Conservation (phyloP, 2,797 vertebrate species). For the Anniella stebbinsi region DNA sequence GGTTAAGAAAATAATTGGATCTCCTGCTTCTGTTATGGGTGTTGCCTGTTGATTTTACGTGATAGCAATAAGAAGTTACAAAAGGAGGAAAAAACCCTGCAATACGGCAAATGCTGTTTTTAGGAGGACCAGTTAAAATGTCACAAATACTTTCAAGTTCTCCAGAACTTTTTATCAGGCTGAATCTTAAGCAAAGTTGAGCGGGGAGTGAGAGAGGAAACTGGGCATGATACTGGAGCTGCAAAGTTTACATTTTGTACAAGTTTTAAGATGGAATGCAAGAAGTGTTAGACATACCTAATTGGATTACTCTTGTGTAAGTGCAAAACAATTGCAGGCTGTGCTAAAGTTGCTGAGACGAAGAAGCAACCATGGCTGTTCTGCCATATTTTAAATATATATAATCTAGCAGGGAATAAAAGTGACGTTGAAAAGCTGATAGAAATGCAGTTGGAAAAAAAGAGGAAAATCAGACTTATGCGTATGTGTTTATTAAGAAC, state of each 20-base stretch:
- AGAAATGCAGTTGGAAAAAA: no score
- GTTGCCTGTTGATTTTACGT: no score
- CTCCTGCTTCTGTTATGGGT: no score
- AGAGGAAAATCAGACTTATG: no score
- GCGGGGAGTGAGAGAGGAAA: not conserved
- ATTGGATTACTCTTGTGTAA: not conserved
- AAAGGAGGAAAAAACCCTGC: no score
- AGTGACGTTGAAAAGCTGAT: no score
- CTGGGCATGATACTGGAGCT: not conserved
- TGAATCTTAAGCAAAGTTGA: not conserved
- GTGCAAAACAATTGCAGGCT: not conserved
- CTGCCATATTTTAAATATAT: no score
- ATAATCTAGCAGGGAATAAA: no score
- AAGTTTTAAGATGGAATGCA: not conserved
- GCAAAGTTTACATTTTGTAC: not conserved
- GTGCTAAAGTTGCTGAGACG: not conserved
- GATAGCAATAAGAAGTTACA: no score
- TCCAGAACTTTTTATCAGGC: not conserved
- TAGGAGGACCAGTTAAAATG: not conserved
- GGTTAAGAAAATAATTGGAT: no score
- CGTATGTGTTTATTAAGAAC: no score
- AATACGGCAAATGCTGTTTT: no score
- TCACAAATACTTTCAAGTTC: not conserved
- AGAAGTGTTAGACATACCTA: not conserved
- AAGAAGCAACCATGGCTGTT: not conserved